Evolutionary conservation across 2,888 invertebrate genomes (phyloP).

Genomic region (Dasypolia templi): DNA sequence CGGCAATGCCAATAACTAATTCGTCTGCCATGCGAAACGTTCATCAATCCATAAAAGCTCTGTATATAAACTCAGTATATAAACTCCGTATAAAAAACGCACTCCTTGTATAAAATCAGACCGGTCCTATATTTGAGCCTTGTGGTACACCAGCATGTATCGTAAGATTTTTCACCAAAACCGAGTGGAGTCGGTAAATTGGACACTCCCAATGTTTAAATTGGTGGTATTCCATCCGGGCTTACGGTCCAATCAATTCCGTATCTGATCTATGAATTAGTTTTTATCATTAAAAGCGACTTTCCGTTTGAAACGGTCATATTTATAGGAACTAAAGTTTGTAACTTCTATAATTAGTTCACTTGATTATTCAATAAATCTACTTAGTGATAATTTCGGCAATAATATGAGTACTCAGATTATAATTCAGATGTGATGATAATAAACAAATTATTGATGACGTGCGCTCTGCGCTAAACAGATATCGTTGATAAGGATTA

Average conservation of each 20-base stretch:
- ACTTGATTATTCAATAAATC: not conserved
- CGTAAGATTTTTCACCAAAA: not conserved
- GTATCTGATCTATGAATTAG: not conserved
- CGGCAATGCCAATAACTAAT: not conserved
- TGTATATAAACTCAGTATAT: too few relatives aligned
- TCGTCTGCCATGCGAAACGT: not conserved
- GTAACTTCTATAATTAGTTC: constrained; percentile 36
- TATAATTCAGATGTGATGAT: constrained; percentile 39
- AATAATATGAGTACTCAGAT: constrained; percentile 23
- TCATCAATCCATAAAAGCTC: not conserved
- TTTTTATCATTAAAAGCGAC: not conserved
- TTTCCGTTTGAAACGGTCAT: not conserved
- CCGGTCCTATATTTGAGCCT: not conserved
- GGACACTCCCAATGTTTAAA: not conserved
- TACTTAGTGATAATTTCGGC: constrained; percentile 15
- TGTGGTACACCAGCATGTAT: not conserved
- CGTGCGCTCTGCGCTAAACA: constrained; percentile 15
- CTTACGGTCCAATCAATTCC: not conserved
- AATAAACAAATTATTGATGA: constrained; percentile 38
- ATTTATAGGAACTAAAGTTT: not conserved
- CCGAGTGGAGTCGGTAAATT: not conserved
- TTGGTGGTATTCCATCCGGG: not conserved
- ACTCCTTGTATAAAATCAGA: not conserved
- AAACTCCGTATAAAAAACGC: too few relatives aligned
- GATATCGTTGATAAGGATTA: constrained; percentile 32